Base-by-base conservation (phyloP, 1,140 invertebrate genomes). In the Callitettix versicolor region DNA sequence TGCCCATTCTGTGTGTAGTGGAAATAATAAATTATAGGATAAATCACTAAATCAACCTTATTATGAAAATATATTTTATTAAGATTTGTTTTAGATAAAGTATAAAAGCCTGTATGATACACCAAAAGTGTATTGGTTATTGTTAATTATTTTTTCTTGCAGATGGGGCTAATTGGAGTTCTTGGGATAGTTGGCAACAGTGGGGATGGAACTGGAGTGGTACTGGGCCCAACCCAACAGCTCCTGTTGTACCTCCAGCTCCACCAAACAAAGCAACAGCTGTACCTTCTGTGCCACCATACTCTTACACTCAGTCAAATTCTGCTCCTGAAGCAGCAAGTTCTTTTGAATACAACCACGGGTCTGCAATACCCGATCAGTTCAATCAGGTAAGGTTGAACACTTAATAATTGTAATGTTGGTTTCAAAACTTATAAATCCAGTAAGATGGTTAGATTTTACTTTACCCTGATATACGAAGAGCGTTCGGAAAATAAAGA, bases 161-260 rank as follows among this genome's bases (percentile, higher is more conserved):
- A 48, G 43, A 53, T 55, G 21, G 21, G 6, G 43, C 42, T 9
- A 47, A 17, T 14, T 49, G 64, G 53, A 63, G 67, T 55, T 76
- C 72, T 44, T 80, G 79, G 78, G 73, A 70, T 58, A 72, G 73
- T 42, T 80, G 77, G 78, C 79, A 76, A 60, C 78, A 80, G 55
- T 82, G 78, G 79, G 75, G 76, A 69, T 68, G 72, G 64, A 64
- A 55, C 60, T 62, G 58, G 49, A 30, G 55, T 34, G 30, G 59
- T 53, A 9, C 67, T 63, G 72, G 70, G 54, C 63, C 71, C 47
- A 63, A 71, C 40, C 63, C 62, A 26, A 60, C 63, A 33, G 53
- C 69, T 26, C 64, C 69, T 3, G 64, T 67, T 52, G 65, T 71
- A 73, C 51, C 71, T 69, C 41, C 42, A 18, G 5, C 34, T 14